Percentiles rank a stretch among this genome's conserved stretches.
phyloP scores from a whole-genome alignment of 2,888 invertebrate genomes.

The Blera fallax region DNA sequence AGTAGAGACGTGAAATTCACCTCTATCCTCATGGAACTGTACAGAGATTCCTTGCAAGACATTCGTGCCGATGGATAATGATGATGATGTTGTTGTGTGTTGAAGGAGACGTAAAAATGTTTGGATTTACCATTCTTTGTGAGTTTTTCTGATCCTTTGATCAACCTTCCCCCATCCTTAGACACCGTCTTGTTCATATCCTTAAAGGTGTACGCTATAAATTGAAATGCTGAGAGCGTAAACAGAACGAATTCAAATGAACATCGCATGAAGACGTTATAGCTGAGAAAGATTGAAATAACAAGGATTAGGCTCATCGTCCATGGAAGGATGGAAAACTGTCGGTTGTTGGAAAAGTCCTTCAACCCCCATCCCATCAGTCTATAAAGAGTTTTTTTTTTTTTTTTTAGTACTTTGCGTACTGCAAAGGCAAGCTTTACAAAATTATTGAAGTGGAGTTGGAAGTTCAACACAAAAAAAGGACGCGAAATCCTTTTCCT shows the following conservation, averaged over 20 bases:
- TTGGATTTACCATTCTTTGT: conserved; percentile 6
- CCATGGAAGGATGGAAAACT: background rate
- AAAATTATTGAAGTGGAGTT: conserved; percentile 35
- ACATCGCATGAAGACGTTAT: conserved; percentile 24
- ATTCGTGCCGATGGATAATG: conserved; percentile 3
- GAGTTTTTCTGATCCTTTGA: conserved; percentile 14
- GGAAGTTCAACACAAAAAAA: background rate
- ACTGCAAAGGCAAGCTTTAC: conserved; percentile 1
- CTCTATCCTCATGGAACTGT: conserved; percentile 1
- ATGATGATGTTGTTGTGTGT: conserved; percentile 29
- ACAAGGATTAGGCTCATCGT: conserved; percentile 29
- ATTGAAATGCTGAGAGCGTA: conserved; percentile 39
- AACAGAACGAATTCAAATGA: conserved; percentile 41
- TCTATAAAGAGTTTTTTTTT: conserved; percentile 4
- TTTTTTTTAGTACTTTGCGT: conserved; percentile 16
- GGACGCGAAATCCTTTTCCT: background rate
- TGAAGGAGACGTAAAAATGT: conserved; percentile 14
- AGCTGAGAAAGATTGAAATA: conserved; percentile 41
- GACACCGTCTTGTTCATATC: background rate
- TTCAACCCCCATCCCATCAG: background rate
- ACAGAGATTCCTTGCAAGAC: background rate
- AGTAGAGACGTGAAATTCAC: conserved; percentile 8
- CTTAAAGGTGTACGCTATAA: background rate
- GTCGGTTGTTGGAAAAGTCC: background rate
- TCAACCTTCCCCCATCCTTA: background rate